Percentiles rank a stretch among this genome's conserved stretches.
phyloP scores from a whole-genome alignment of 1,140 invertebrate genomes.

The Helicoverpa zea region DNA sequence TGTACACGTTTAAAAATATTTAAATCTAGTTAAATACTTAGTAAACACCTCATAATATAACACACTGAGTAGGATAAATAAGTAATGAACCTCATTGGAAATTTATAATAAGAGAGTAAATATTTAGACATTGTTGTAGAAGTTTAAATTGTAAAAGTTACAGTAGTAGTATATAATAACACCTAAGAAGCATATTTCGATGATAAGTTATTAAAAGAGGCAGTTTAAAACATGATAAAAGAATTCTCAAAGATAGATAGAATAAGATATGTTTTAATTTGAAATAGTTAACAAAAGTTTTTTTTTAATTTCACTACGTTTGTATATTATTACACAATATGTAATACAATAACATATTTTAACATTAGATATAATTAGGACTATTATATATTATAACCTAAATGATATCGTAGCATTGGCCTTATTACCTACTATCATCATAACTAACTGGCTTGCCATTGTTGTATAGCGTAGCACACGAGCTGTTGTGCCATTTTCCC shows the following conservation, averaged over 20 bases:
- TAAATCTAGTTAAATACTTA: conserved; percentile 11
- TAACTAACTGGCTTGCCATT: background rate
- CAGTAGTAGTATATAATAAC: background rate
- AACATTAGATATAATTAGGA: conserved; percentile 8
- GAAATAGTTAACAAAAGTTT: conserved; percentile 20
- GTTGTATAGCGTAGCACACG: background rate
- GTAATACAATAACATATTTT: background rate
- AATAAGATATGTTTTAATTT: conserved; percentile 30
- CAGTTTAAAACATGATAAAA: background rate
- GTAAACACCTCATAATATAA: background rate
- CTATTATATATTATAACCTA: conserved; percentile 2
- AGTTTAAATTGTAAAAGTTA: background rate
- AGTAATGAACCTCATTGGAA: background rate
- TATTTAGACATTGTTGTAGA: background rate
- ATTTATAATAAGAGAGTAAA: conserved; percentile 6
- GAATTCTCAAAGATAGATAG: background rate
- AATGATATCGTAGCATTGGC: conserved; percentile 24
- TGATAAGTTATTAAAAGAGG: background rate
- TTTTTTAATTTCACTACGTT: conserved; percentile 8
- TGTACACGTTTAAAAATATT: conserved; percentile 41
- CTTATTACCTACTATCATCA: background rate
- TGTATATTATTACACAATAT: conserved; percentile 7
- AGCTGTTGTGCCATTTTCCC: background rate
- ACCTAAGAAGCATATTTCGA: conserved; percentile 20
- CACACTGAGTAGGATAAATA: background rate